Conservation (phyloP, 1,140 invertebrate species). For the Anoplophora glabripennis region DNA sequence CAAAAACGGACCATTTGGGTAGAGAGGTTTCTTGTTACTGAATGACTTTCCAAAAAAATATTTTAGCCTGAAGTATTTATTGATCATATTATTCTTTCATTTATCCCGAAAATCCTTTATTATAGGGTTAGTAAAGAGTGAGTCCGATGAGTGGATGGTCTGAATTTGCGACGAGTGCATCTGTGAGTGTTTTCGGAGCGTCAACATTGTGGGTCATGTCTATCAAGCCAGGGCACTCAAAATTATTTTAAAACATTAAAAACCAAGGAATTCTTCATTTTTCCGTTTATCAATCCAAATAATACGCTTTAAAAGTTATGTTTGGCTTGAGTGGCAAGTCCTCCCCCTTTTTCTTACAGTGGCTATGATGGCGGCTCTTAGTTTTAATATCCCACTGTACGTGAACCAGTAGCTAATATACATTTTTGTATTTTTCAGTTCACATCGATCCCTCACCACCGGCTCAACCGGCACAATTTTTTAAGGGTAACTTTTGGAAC, state of each 20-base stretch:
- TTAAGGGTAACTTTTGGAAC: slow-evolving; percentile 48
- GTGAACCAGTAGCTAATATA: slow-evolving; percentile 34
- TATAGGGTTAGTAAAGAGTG: slow-evolving; percentile 17
- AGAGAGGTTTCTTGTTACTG: slow-evolving; percentile 45
- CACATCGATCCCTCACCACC: slow-evolving; percentile 30
- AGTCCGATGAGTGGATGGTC: slow-evolving; percentile 31
- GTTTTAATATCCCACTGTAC: slow-evolving; percentile 34
- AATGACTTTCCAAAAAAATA: slow-evolving; percentile 10
- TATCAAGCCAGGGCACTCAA: slow-evolving; percentile 43
- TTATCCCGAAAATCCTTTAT: slow-evolving; percentile 36
- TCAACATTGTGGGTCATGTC: slow-evolving; percentile 47
- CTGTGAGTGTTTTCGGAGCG: slow-evolving; percentile 33
- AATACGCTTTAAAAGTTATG: slow-evolving; percentile 9
- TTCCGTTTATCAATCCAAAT: not conserved
- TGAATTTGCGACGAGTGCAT: slow-evolving; percentile 24
- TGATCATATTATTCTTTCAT: slow-evolving; percentile 39
- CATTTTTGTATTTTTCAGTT: slow-evolving; percentile 46
- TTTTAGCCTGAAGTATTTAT: slow-evolving; percentile 38
- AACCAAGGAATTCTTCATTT: not conserved
- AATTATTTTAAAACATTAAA: not conserved
- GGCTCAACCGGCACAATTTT: slow-evolving; percentile 36
- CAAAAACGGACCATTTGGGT: slow-evolving; percentile 21
- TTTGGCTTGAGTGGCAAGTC: slow-evolving; percentile 46
- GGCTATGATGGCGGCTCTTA: slow-evolving; percentile 47
- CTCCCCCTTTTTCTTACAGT: slow-evolving; percentile 46